A percentile compares a stretch with the other conserved stretches of the same genome.
Evolutionary conservation across 2,888 invertebrate species (phyloP).

Genomic region (Crossocerus cetratus): DNA sequence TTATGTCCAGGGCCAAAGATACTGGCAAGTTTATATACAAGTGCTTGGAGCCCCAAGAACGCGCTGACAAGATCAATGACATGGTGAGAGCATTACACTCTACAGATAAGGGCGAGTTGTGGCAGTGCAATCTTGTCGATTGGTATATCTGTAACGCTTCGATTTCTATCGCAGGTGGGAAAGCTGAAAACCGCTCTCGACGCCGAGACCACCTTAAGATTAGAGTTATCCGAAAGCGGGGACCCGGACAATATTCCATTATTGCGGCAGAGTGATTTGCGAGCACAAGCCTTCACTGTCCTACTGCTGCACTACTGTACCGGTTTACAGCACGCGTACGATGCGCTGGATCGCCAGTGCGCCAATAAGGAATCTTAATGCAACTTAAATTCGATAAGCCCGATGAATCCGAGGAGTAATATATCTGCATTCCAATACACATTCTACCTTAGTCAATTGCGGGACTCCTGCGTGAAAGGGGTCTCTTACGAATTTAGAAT

Average conservation of each 20-base stretch:
- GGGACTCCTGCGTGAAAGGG: conserved; percentile 5
- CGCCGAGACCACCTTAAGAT: conserved; percentile 81
- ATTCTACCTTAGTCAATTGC: conserved; percentile 54
- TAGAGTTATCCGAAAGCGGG: conserved; percentile 68
- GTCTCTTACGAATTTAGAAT: not conserved
- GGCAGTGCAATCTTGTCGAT: not conserved
- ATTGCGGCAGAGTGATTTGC: conserved; percentile 85
- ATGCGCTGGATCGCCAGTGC: conserved; percentile 62
- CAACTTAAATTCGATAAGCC: conserved; percentile 5
- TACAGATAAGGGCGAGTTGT: not conserved
- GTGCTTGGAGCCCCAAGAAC: conserved; percentile 83
- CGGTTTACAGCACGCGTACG: conserved; percentile 90
- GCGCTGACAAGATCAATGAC: conserved; percentile 88
- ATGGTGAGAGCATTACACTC: conserved; percentile 82
- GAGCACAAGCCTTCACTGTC: conserved; percentile 93
- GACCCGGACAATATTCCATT: conserved; percentile 68
- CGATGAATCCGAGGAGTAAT: not conserved
- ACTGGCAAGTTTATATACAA: conserved; percentile 90
- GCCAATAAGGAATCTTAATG: conserved; percentile 42
- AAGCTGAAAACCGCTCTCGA: conserved; percentile 88
- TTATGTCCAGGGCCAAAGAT: conserved; percentile 93
- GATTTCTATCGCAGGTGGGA: conserved; percentile 80
- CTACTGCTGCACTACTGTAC: conserved; percentile 97
- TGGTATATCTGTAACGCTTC: not conserved
- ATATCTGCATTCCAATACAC: not conserved